Evolutionary conservation across 1,140 invertebrate genomes (phyloP), one percentile per base, ranked within the genome.

Genomic region (Armadillidium nasatum): DNA sequence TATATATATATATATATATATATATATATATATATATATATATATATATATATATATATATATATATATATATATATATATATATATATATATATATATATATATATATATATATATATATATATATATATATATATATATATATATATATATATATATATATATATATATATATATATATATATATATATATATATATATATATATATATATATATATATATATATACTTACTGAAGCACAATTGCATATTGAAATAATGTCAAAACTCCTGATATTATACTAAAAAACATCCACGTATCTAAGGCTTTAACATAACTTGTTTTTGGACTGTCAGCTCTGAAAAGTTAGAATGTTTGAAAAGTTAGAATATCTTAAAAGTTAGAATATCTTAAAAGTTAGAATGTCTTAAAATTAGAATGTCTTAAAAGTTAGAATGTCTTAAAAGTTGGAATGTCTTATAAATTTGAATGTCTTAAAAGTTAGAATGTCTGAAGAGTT

Each of bases 191-290:
- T 33, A 33, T 33, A 33, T 33, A 33, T 33, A 33, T 33, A 33
- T 33, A 33, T 33, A 33, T 33, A 33, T 33, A 33, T 33, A 33
- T 33, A 33, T 33, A 33, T 33, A 33, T 33, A 33, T 33, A 33
- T 33, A 33, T 33, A 33, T 33, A 33, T 33, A 72, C 70, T 74
- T 73, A 72, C 69, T 71, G 60, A 9, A 89, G 83, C 70, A 91
- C 89, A 79, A 90, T 86, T 77, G 90, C 90, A 84, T 90, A 91
- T 83, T 91, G 90, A 74, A 91, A 83, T 11, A 91, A 83, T 3
- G 89, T 88, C 10, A 89, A 84, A 83, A 91, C 91, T n/a, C 91
- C 89, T 83, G 91, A 91, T 46, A 89, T 84, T 2, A 90, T 89
- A 83, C 90, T 91, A 10, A 87, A 88, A 81, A 90, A 88, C 82